Conservation (phyloP, 35 echinoderm and acorn worm genomes). For the Diadema setosum region DNA sequence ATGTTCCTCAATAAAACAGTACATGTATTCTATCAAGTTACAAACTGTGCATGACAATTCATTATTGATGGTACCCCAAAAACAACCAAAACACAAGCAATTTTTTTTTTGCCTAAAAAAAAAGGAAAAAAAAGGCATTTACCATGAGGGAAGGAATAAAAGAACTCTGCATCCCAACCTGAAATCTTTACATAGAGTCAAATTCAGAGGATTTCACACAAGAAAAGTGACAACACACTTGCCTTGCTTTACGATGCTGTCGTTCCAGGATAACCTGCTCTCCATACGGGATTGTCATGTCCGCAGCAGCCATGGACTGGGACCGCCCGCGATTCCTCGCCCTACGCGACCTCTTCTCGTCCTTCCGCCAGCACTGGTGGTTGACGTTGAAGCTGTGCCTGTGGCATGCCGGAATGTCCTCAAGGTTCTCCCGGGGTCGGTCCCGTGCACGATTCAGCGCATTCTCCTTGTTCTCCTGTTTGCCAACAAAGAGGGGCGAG, state of each 20-base stretch:
- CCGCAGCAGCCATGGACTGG: neutral
- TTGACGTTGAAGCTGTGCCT: slow-evolving; percentile 7
- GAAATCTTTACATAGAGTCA: too few species aligned
- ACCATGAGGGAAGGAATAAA: too few species aligned
- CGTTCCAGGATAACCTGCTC: neutral
- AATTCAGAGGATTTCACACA: too few species aligned
- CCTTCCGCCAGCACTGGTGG: slow-evolving; percentile 8
- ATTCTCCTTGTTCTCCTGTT: slow-evolving; percentile 13
- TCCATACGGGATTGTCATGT: neutral
- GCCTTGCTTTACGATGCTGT: slow-evolving; percentile 1
- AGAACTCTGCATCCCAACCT: too few species aligned
- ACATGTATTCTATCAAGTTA: too few species aligned
- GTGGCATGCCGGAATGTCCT: neutral
- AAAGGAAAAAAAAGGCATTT: too few species aligned
- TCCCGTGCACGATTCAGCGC: neutral
- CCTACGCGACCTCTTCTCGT: slow-evolving; percentile 14
- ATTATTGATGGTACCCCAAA: too few species aligned
- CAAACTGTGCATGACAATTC: too few species aligned
- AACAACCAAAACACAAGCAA: too few species aligned
- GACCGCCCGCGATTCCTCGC: neutral
- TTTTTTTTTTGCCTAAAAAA: too few species aligned
- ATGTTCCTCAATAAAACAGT: too few species aligned
- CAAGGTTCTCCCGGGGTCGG: neutral
- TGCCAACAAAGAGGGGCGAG: neutral
- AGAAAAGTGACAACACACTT: neutral